Evolutionary conservation across 2,113 vertebrate genomes (phyloP), one percentile per base, ranked within the genome.

Genomic region (Xyliphius kryptos): DNA sequence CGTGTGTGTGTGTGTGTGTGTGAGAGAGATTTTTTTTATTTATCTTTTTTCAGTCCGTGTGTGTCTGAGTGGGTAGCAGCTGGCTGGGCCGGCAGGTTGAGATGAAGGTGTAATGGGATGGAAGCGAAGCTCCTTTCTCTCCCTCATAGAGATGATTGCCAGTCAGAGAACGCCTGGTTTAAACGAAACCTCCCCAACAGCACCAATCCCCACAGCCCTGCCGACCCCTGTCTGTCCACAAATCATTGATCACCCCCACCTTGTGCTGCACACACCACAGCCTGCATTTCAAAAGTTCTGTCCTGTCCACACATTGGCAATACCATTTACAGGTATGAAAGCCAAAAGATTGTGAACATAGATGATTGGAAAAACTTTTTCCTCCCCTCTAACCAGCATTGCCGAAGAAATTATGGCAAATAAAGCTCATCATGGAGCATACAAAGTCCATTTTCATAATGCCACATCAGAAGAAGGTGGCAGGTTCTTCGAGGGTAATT

Each of bases 31-130:
- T 6, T n/a, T 46, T 41, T 46, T 6, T 46, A 1, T 46, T n/a
- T 46, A 3, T 5, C 22, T 19, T 67, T 20, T 66, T 32, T 32
- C 26, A 32, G 26, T 6, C 26, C 32, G 50, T 61, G 67, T 70
- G 70, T 64, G 56, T 63, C 15, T 64, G 50, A 59, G 66, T 63
- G 68, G 66, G 68, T 64, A 66, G 74, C 74, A 76, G 74, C 71
- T 76, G 74, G 71, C 54, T 46, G 55, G 68, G 47, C 58, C 60
- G 62, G 44, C 72, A 65, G 72, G 58, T 61, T 55, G 55, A 74
- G 75, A 74, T 74, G 67, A 71, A 65, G 72, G 67, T 74, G 70
- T 77, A 77, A 77, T 77, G 75, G 72, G 70, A 77, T 77, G 72
- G 66, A 77, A 71, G 72, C 58, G 53, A 53, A 50, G 62, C 56